phyloP scores from a whole-genome alignment of 2,113 vertebrate genomes.

The Carettochelys insculpta region DNA sequence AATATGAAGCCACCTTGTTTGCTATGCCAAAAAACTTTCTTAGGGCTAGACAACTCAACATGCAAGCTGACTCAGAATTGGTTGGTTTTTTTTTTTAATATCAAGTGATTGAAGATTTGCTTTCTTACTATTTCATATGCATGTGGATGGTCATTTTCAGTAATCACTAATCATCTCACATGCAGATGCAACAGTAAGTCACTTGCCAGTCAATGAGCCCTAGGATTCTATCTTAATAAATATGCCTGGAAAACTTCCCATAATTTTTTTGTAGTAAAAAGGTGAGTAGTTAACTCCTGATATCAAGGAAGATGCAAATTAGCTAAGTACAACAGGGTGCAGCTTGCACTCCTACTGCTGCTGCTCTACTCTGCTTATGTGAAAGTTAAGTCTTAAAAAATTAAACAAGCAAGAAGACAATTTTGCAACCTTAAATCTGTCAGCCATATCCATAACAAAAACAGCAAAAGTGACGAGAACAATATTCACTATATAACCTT shows the following conservation, averaged over 20 bases:
- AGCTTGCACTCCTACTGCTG: neutral
- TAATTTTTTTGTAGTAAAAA: neutral
- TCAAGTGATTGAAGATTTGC: neutral
- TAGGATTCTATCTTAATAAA: too few species aligned
- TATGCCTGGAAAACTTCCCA: neutral
- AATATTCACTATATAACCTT: neutral
- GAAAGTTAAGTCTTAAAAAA: neutral
- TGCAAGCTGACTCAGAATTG: neutral
- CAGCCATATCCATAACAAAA: neutral
- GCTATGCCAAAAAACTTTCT: neutral
- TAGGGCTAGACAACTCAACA: neutral
- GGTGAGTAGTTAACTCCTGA: neutral
- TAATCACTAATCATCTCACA: neutral
- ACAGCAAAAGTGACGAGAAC: neutral
- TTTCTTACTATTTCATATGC: neutral
- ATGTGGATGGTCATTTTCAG: neutral
- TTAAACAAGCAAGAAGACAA: neutral
- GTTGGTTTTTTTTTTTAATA: neutral
- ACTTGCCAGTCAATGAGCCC: neutral
- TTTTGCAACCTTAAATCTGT: neutral
- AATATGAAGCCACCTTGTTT: neutral
- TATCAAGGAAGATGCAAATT: fast-evolving
- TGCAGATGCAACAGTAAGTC: neutral
- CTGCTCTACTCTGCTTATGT: neutral
- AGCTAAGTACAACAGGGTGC: neutral